Conservation (phyloP, 2,888 invertebrate species). For the Cephus runcator region DNA sequence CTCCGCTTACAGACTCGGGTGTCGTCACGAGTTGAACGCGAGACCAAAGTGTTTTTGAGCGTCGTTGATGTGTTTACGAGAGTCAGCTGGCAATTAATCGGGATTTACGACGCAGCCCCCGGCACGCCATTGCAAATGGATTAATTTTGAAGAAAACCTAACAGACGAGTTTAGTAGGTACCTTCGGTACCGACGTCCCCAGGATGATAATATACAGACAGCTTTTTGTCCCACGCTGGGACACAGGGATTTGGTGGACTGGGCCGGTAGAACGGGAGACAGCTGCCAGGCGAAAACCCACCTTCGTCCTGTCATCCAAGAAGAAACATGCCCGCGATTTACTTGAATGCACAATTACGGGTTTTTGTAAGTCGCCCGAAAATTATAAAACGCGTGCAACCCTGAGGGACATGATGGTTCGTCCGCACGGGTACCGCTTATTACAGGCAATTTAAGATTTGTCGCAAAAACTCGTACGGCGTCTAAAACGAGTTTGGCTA, state of each 20-base stretch:
- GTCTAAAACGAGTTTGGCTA: neutral
- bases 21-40: constrained; percentile 14
- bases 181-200: constrained; percentile 22
- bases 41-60: constrained; percentile 37
- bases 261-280: constrained; percentile 30
- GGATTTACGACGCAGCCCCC: constrained; percentile 54
- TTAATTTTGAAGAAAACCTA: constrained; percentile 40
- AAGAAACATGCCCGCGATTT: constrained; percentile 38
- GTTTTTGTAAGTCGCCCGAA: constrained; percentile 13
- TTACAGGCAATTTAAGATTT: neutral
- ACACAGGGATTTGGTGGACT: neutral
- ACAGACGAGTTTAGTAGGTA: constrained; percentile 40
- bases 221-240: constrained; percentile 30
- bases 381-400: neutral
- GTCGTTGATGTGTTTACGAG: constrained; percentile 46
- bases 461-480: neutral
- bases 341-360: constrained; percentile 17
- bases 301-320: constrained; percentile 6
- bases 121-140: constrained; percentile 44
- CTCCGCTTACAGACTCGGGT: neutral
- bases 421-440: neutral
- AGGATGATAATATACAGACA: constrained; percentile 30
- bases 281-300: constrained; percentile 43
- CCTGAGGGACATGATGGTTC: neutral
- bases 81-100: constrained; percentile 55